Base-by-base conservation (phyloP, 1,140 invertebrate genomes). In the Eriocheir sinensis region DNA sequence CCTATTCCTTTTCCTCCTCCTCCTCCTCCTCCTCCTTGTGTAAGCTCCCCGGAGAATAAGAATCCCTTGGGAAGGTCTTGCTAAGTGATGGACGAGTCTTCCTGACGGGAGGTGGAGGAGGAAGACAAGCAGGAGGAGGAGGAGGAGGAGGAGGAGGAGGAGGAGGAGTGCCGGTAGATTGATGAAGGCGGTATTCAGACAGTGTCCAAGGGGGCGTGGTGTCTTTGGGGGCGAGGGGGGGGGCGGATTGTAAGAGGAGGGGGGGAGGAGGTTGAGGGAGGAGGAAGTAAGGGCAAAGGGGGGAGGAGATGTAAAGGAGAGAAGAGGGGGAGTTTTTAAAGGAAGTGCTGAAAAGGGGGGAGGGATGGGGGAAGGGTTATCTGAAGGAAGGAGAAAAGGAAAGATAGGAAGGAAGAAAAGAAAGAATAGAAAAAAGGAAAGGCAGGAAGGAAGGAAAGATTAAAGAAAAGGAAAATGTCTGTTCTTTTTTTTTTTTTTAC, bases 51-150 rank as follows among this genome's bases (percentile, higher is more conserved):
- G 27, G 60, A 72, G 60, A n/a, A 72, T 72, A 21, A n/a, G 27
- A 72, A 8, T 0, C 60, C 21, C 60, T 21, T 6, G 60, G 60
- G 60, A 72, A 21, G 60, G 21, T n/a, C 1, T 4, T 6, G 60
- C 60, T 72, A 72, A 72, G 60, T 72, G 60, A 72, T 72, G 60
- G 60, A 72, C 60, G 60, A 72, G 60, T n/a, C 60, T 72, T 72
- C 27, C 21, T n/a, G 21, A n/a, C 4, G 44, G 44, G 44, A 48
- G 44, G 15, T 4, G 44, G 44, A 48, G 44, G 44, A 48, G 44
- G 44, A 72, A 21, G n/a, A n/a, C 21, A 72, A n/a, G 53, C 9
- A 72, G 60, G 60, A 72, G 60, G 60, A 72, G 60, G 60, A 72
- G 60, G 60, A 72, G 60, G 60, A 72, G 60, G 60, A 72, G 60